Evolutionary conservation across 2,888 invertebrate species (phyloP).

Genomic region (Eupithecia subfuscata): DNA sequence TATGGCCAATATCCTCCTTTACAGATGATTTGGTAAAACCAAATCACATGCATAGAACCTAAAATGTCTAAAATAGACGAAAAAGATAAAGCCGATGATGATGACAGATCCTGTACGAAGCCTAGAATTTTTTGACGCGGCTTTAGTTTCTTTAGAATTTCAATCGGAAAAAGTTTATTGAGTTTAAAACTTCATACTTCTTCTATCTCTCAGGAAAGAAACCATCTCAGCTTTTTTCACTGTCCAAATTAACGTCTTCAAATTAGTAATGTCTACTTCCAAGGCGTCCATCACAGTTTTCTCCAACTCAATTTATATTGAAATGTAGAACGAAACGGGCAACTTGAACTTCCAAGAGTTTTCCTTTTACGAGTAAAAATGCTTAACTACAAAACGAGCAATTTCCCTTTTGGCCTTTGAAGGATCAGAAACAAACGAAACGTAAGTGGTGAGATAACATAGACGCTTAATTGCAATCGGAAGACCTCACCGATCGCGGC

Average conservation of each 20-base stretch:
- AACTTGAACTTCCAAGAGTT: slow-evolving; percentile 34
- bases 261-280: slow-evolving; percentile 15
- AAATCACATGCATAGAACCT: too few relatives aligned
- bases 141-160: background rate
- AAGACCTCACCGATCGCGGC: slow-evolving; percentile 42
- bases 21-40: background rate
- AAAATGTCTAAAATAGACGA: too few relatives aligned
- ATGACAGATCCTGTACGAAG: background rate
- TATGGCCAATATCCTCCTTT: background rate
- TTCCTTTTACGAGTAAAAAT: slow-evolving; percentile 36
- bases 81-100: too few relatives aligned
- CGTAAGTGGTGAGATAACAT: slow-evolving; percentile 47
- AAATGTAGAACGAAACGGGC: slow-evolving; percentile 37
- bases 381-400: slow-evolving; percentile 35
- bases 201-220: background rate
- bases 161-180: background rate
- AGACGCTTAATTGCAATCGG: slow-evolving; percentile 53
- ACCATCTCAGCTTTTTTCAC: background rate
- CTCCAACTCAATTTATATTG: slow-evolving; percentile 31
- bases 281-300: slow-evolving; percentile 24
- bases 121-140: background rate
- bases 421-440: slow-evolving; percentile 45
- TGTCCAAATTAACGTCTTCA: slow-evolving; percentile 20
- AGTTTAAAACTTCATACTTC: background rate
- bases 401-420: slow-evolving; percentile 43